phyloP scores from a whole-genome alignment of 2,888 invertebrate species.

The Coremacera marginata region DNA sequence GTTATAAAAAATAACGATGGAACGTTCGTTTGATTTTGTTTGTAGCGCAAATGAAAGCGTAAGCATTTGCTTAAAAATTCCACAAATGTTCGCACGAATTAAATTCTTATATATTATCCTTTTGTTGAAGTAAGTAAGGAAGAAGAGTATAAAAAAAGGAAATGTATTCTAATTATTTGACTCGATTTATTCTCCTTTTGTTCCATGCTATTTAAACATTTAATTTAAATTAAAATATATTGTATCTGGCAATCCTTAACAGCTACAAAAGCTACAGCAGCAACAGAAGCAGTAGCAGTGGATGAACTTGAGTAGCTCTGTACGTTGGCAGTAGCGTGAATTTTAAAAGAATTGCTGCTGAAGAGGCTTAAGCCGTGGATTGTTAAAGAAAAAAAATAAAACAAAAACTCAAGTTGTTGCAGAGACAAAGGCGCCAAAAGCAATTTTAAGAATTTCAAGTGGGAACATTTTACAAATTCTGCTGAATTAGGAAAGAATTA shows the following conservation, averaged over 20 bases:
- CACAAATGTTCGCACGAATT: too few species aligned
- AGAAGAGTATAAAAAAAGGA: background rate
- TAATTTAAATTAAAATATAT: slow-evolving; percentile 5
- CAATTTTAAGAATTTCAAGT: background rate
- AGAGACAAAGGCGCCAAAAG: background rate
- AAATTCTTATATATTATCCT: too few species aligned
- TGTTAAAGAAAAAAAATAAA: background rate
- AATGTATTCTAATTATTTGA: background rate
- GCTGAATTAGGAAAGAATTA: too few species aligned
- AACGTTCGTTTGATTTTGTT: too few species aligned
- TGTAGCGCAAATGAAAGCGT: too few species aligned
- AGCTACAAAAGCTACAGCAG: background rate
- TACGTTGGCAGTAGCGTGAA: background rate
- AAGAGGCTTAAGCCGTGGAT: background rate
- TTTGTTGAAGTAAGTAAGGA: background rate
- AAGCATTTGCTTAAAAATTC: too few species aligned
- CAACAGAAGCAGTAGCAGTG: too few species aligned
- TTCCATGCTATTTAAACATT: background rate
- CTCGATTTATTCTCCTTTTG: background rate
- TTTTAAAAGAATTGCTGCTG: background rate
- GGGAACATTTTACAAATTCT: background rate
- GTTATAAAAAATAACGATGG: background rate
- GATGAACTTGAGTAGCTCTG: background rate
- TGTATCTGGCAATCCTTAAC: background rate
- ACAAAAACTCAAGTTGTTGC: background rate